Base-by-base conservation (phyloP, 2,888 invertebrate species). In the Euplexia lucipara region DNA sequence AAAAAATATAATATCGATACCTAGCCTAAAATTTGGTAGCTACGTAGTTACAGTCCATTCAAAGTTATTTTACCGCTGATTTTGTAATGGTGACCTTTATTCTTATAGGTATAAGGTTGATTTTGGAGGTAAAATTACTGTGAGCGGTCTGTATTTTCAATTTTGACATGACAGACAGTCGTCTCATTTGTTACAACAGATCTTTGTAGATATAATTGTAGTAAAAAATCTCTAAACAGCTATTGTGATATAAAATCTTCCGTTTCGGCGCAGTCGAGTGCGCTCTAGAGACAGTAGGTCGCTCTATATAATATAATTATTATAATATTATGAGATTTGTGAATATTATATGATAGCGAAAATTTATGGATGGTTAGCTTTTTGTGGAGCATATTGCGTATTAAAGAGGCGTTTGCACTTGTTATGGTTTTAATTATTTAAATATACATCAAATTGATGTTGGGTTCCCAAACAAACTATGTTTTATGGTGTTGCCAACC, bases 381-480 rank as follows among this genome's bases (percentile, higher is more conserved):
- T 92, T 94, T 93, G 93, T 93, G 94, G 88, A 81, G 94, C 94
- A 92, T 94, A 92, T 93, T 95, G 94, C 91, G 86, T 94, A 90
- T 93, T 94, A 94, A 94, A 90, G 79, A 88, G 75, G 92, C 93
- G 89, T 93, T 90, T 91, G 93, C 94, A 93, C 87, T 89, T 87
- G 76, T 69, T 77, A 70, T 75, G 77, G 80, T 92, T 91, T 91
- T 86, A 89, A 89, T 92, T 86, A 76, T 42, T 71, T 14, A 10
- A 12, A 18, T 0, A 35, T 14, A 14, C 6, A 1, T 20, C 56
- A 16, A 32, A 32, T 5, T 4, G 5, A 20, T 39, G n/a, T n/a
- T 26, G 16, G 5, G 8, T 12, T 22, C 22, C 3, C 8, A 18
- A 14, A 34, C 8, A 34, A 34, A 34, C 8, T 3, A 26, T 26